These are phyloP conservation scores for Haliaeetus leucogaster DNA, from an alignment of 2,113 vertebrate genomes.

Conservation along the genomic window DNA sequence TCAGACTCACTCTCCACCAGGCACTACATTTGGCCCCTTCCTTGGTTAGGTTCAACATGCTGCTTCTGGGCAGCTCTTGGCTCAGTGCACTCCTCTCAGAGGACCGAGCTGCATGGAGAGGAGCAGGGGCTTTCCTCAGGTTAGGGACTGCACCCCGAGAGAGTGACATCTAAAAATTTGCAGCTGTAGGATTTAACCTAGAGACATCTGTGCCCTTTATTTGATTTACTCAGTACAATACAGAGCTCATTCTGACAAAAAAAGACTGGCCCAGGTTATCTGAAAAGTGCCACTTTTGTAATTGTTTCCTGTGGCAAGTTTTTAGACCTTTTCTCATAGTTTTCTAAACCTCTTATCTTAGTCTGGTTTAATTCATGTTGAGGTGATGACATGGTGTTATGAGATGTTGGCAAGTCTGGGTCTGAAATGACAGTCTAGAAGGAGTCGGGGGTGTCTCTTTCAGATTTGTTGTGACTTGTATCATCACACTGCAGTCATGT, in stretches of 20 bases:
- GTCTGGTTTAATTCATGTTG: neutral
- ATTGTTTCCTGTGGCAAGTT: neutral
- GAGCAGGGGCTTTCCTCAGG: neutral
- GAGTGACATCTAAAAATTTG: neutral
- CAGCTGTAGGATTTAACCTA: neutral
- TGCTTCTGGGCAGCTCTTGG: neutral
- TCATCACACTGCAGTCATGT: neutral
- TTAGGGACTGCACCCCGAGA: neutral
- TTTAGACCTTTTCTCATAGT: neutral
- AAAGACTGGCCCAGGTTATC: neutral
- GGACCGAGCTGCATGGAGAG: neutral
- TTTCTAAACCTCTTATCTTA: neutral
- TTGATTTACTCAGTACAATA: neutral
- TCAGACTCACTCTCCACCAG: neutral
- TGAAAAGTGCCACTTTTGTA: neutral
- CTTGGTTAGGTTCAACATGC: neutral
- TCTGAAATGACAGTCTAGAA: neutral
- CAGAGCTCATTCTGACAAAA: neutral
- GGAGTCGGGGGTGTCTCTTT: neutral
- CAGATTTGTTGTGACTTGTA: neutral
- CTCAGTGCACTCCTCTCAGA: neutral
- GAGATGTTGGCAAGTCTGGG: neutral
- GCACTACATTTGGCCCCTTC: neutral
- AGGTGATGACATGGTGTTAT: neutral
- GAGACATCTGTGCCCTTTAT: neutral